Conservation (phyloP, 1,140 invertebrate genomes). For the Halesus radiatus region DNA sequence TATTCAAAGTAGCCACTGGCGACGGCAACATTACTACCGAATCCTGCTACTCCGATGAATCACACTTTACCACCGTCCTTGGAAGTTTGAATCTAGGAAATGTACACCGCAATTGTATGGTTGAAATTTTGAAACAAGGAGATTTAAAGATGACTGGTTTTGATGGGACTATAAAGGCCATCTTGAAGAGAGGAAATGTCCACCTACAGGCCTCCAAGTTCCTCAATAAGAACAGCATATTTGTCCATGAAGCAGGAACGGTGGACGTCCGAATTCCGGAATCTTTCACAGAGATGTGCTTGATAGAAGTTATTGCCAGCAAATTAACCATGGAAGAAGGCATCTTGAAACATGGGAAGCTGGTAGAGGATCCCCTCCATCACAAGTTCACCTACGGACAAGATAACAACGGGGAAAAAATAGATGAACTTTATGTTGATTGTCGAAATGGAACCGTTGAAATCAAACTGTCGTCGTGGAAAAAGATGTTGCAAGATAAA, state of each 20-base stretch:
- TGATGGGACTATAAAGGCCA: constrained; percentile 65
- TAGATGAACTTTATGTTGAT: constrained; percentile 65
- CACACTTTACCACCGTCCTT: constrained; percentile 66
- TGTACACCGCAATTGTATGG: constrained; percentile 64
- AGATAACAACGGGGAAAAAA: constrained; percentile 62
- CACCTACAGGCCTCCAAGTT: constrained; percentile 67
- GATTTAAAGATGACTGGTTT: constrained; percentile 67
- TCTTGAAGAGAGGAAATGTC: constrained; percentile 67
- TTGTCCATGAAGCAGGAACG: constrained; percentile 69
- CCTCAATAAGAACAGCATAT: constrained; percentile 68
- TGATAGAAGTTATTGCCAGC: constrained; percentile 67
- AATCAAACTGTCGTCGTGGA: constrained; percentile 60
- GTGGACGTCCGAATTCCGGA: constrained; percentile 65
- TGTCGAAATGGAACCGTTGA: constrained; percentile 69
- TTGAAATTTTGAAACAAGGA: constrained; percentile 68
- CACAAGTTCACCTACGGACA: constrained; percentile 65
- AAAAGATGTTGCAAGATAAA: constrained; percentile 47
- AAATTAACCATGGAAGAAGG: constrained; percentile 67
- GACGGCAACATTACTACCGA: constrained; percentile 65
- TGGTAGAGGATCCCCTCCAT: constrained; percentile 67
- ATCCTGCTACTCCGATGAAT: constrained; percentile 69
- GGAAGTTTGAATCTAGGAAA: constrained; percentile 65
- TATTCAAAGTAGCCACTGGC: constrained; percentile 63
- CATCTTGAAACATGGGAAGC: constrained; percentile 65
- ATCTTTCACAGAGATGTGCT: constrained; percentile 65